Evolutionary conservation across 2,113 vertebrate genomes (phyloP).

Genomic region (Cephalopholis sonnerati): DNA sequence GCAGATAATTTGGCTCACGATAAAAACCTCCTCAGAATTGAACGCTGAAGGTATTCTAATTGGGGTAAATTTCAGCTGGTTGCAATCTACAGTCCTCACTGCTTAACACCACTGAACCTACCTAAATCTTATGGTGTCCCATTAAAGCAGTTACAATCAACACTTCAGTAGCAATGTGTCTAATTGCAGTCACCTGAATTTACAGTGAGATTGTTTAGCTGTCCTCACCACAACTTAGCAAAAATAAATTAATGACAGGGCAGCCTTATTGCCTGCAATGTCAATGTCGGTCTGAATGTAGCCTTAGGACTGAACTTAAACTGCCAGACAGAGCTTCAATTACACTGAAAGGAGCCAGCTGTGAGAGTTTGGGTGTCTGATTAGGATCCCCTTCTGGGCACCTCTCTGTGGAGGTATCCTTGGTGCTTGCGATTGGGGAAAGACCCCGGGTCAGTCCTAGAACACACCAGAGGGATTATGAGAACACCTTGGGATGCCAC

Average conservation of each 20-base stretch:
- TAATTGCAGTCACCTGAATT: background rate
- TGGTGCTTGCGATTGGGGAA: background rate
- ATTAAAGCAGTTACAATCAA: background rate
- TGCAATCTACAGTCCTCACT: no score
- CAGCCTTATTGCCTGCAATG: background rate
- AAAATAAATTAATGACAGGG: background rate
- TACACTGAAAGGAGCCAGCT: background rate
- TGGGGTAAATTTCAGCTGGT: no score
- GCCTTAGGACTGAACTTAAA: background rate
- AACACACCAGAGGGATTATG: slow-evolving; percentile 3
- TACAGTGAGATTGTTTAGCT: background rate
- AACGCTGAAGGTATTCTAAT: no score
- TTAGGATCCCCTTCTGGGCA: background rate
- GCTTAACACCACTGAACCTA: no score
- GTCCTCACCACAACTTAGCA: background rate
- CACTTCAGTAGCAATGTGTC: background rate
- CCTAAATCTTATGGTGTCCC: no score
- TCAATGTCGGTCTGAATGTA: background rate
- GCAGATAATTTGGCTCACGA: no score
- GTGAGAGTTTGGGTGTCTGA: background rate
- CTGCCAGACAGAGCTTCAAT: background rate
- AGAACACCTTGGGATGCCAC: background rate
- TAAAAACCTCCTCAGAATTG: no score
- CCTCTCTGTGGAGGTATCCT: background rate
- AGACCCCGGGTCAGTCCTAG: background rate